Conservation (phyloP, 2,113 vertebrate genomes). For the Hippopotamus amphibius region DNA sequence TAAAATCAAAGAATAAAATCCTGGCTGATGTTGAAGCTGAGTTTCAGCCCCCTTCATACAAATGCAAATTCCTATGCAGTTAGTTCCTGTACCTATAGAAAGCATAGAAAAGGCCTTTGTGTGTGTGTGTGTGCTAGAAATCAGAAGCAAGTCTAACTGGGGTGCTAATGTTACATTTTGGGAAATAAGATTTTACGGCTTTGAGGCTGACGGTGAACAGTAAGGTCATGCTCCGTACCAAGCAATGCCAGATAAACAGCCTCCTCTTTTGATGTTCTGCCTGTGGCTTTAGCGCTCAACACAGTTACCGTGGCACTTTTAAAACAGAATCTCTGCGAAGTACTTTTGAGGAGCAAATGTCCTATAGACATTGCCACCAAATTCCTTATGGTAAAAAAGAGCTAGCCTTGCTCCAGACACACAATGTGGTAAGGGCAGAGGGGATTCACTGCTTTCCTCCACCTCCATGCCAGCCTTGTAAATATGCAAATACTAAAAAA, state of each 20-base stretch:
- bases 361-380: background rate
- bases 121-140: slow-evolving; percentile 28
- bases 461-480: background rate
- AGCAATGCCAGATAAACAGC: slow-evolving; percentile 31
- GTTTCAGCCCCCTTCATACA: slow-evolving; percentile 69
- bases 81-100: slow-evolving; percentile 46
- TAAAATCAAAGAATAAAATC: slow-evolving; percentile 75
- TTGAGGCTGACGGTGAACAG: slow-evolving; percentile 52
- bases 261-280: slow-evolving; percentile 74
- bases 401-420: background rate
- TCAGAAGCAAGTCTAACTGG: slow-evolving; percentile 73
- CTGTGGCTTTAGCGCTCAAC: slow-evolving; percentile 36
- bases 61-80: slow-evolving; percentile 67
- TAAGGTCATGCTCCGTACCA: slow-evolving; percentile 68
- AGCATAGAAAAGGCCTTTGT: slow-evolving; percentile 69
- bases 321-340: slow-evolving; percentile 24
- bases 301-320: slow-evolving; percentile 50
- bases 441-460: background rate
- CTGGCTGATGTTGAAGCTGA: slow-evolving; percentile 70
- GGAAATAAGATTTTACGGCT: slow-evolving; percentile 73
- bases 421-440: background rate
- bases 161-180: slow-evolving; percentile 56
- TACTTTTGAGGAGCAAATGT: background rate
- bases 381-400: background rate
- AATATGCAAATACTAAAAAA: background rate